Percentiles rank a stretch among this genome's conserved stretches.
Evolutionary conservation across 1,140 invertebrate genomes (phyloP).

Genomic region (Lethrus apterus): DNA sequence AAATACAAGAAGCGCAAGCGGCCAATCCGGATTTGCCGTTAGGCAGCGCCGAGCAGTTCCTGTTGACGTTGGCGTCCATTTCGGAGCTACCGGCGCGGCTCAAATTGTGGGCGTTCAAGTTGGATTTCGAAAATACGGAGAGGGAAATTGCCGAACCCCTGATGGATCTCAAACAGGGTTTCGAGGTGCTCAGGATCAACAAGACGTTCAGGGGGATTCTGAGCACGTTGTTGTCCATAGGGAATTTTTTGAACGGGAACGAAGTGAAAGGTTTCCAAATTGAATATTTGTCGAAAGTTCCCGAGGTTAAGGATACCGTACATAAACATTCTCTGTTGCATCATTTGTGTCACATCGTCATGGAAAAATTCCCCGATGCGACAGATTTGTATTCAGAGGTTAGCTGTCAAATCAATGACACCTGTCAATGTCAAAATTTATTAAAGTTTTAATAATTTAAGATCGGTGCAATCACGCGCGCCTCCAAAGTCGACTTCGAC

Average conservation of each 20-base stretch:
- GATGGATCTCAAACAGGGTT: constrained; percentile 96
- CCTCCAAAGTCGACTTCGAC: constrained; percentile 89
- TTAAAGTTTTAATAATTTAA: constrained; percentile 36
- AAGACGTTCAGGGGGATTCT: constrained; percentile 93
- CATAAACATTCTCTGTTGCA: constrained; percentile 97
- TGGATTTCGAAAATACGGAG: constrained; percentile 96
- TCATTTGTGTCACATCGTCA: constrained; percentile 95
- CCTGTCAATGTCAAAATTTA: too few species aligned
- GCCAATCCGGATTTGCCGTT: constrained; percentile 91
- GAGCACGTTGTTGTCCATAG: constrained; percentile 87
- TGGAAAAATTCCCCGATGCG: constrained; percentile 91
- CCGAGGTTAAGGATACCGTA: constrained; percentile 98
- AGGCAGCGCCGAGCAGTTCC: constrained; percentile 96
- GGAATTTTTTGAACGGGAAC: constrained; percentile 94
- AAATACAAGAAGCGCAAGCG: constrained; percentile 91
- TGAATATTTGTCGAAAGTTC: constrained; percentile 95
- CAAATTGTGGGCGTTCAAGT: constrained; percentile 96
- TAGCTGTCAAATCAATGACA: constrained; percentile 25
- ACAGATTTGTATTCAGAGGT: constrained; percentile 97
- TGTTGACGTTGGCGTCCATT: constrained; percentile 91
- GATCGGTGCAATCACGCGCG: constrained; percentile 87
- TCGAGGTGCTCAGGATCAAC: constrained; percentile 82
- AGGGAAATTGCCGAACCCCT: constrained; percentile 97
- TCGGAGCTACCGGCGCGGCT: constrained; percentile 90
- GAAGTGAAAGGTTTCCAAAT: constrained; percentile 96